Percentiles rank a stretch among this genome's conserved stretches.
These are phyloP conservation scores for Macrochelys suwanniensis DNA, from an alignment of 2,797 vertebrate genomes.

Conservation along the genomic window DNA sequence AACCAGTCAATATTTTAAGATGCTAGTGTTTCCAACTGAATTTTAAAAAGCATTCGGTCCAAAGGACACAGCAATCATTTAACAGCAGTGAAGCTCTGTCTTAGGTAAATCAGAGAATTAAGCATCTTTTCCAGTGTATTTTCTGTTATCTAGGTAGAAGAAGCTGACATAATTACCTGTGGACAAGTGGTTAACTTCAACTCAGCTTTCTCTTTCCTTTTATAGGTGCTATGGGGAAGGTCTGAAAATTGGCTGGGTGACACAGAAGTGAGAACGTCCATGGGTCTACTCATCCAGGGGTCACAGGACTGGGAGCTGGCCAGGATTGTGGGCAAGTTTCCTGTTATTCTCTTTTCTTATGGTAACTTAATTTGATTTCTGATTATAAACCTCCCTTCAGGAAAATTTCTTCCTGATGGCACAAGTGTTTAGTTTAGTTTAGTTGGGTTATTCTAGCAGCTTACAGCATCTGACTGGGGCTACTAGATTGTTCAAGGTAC, in stretches of 20 bases:
- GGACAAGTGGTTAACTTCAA: slow-evolving; percentile 27
- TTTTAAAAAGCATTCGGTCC: neutral
- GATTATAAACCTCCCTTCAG: neutral
- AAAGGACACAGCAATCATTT: neutral
- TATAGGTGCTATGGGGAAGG: neutral
- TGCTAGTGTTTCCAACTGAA: slow-evolving; percentile 1
- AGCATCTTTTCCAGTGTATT: neutral
- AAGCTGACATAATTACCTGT: slow-evolving; percentile 12
- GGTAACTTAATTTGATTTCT: slow-evolving; percentile 11
- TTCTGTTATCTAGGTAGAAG: slow-evolving; percentile 31
- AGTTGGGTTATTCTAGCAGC: slow-evolving; percentile 25
- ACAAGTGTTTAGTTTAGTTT: slow-evolving; percentile 19
- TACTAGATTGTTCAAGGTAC: slow-evolving; percentile 41
- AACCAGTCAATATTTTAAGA: slow-evolving; percentile 18
- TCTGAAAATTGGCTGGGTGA: neutral
- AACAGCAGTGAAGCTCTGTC: neutral
- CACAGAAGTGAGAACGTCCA: neutral
- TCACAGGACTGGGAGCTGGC: neutral
- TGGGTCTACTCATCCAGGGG: neutral
- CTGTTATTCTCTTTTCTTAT: neutral
- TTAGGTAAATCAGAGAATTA: neutral
- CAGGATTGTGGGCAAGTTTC: neutral
- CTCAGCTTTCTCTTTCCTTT: neutral
- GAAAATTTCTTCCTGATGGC: slow-evolving; percentile 16
- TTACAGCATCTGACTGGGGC: slow-evolving; percentile 51